Evolutionary conservation across 2,113 vertebrate species (phyloP), one percentile per base, ranked within the genome.

Genomic region (Psilopsiagon aymara): DNA sequence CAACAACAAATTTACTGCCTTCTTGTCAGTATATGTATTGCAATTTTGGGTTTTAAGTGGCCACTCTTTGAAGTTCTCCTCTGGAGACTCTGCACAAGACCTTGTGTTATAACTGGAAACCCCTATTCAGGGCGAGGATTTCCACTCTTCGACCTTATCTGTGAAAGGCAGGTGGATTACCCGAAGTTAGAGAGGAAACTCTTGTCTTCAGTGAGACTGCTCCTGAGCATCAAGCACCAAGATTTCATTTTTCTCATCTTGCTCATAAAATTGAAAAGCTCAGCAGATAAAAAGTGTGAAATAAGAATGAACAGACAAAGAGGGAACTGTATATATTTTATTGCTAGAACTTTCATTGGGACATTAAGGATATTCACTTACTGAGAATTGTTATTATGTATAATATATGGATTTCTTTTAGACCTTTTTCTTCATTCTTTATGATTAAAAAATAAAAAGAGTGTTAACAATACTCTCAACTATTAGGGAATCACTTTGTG

Each of bases 251-350:
- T 73, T 46, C 70, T 80, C 76, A 37, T 91, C 78, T 59, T 69
- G 27, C 62, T 92, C 52, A 76, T 74, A 95, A 96, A 94, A 94
- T 59, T 18, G 63, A 82, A 93, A 90, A 90, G 29, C 55, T 88
- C 74, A 66, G 73, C 24, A 27, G 80, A 95, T 63, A 82, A 86
- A 96, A 76, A 67, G 41, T 55, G 39, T 92, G 86, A 96, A 92
- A 91, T 73, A 94, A 82, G 92, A 94, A 82, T 64, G 60, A 93
- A 49, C 21, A 76, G 33, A 27, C 90, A 94, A 79, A 85, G 62
- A 95, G 10, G 17, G 41, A 91, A 75, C 31, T 39, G 74, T 49
- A 29, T 76, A 6, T 76, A 46, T 80, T 89, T 94, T 82, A 91
- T 44, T 79, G 62, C 46, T 77, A 62, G 88, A 85, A 73, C 16